Evolutionary conservation across 2,888 invertebrate genomes (phyloP), one percentile per base, ranked within the genome.

Genomic region (Buathra laborator): DNA sequence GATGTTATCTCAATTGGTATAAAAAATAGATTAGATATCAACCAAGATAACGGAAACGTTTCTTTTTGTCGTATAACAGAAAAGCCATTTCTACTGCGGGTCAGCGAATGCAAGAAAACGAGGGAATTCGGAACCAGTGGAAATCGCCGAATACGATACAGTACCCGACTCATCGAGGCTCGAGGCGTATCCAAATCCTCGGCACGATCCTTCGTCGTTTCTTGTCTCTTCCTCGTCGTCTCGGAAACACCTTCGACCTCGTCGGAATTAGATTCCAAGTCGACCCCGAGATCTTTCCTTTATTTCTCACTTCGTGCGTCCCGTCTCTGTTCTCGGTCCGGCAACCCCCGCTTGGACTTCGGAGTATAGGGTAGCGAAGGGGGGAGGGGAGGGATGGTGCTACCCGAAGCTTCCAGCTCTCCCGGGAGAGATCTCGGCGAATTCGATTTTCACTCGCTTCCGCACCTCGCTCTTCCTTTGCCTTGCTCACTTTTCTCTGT

Each of bases 161-260:
- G 48, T 29, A 29, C 64, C 10, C 48, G 64, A 78, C 72, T 75
- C 81, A 74, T 80, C 68, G 70, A 72, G 72, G 62, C 44, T 77
- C 83, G 85, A 12, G 59, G 29, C 82, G 81, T 86, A 86, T 85
- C 85, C 86, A 87, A 88, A 89, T 88, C 87, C 86, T 87, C 84
- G 84, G 87, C 86, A 86, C 87, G 87, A 88, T 86, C 86, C 83
- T 81, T 80, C 29, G 70, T 78, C 77, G 77, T 75, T 86, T 82
- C 81, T 71, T 81, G 70, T 77, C 53, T 80, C 68, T 12, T 59
- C 56, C 74, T 67, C 62, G 84, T 64, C 70, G 71, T 79, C 53
- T 64, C 59, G 71, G 76, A 83, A 79, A 62, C 59, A 62, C 66
- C 66, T 66, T 53, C 66, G 82, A 84, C 80, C 74, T 51, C 32